Conservation (phyloP, 2,797 vertebrate genomes). For the Epinephelus coioides region DNA sequence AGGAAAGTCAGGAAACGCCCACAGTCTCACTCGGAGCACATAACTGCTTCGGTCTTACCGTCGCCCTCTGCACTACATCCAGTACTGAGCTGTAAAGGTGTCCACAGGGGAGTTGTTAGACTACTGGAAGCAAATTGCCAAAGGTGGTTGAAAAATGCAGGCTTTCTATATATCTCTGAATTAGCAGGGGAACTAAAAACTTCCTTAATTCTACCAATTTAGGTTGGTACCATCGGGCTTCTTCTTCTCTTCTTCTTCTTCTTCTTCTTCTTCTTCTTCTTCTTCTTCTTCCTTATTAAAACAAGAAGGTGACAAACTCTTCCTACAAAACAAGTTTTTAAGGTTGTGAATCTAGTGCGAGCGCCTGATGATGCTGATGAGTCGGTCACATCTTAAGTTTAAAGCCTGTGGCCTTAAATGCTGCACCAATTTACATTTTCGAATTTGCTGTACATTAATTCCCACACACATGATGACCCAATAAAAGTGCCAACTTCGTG, state of each 20-base stretch:
- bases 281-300: conserved; percentile 81
- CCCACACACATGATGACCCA: neutral
- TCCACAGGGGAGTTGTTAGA: conserved; percentile 66
- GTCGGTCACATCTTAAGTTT: neutral
- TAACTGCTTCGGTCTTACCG: conserved; percentile 63
- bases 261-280: conserved; percentile 65
- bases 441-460: neutral
- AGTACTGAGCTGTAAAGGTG: conserved; percentile 35
- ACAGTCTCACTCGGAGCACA: conserved; percentile 40
- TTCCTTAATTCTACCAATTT: conserved; percentile 89
- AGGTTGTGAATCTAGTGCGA: conserved; percentile 10
- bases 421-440: neutral
- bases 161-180: conserved; percentile 89
- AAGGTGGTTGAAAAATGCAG: conserved; percentile 85
- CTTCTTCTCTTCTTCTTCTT: conserved; percentile 76
- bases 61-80: conserved; percentile 34
- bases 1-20: conserved; percentile 76
- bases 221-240: conserved; percentile 81
- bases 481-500: neutral
- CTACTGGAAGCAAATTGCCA: conserved; percentile 82
- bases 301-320: conserved; percentile 80
- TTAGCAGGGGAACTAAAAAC: conserved; percentile 90
- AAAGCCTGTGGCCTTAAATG: neutral
- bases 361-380: conserved; percentile 15
- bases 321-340: conserved; percentile 44